These are phyloP conservation scores for Miniopterus natalensis DNA, from an alignment of 2,113 vertebrate genomes.

Conservation along the genomic window DNA sequence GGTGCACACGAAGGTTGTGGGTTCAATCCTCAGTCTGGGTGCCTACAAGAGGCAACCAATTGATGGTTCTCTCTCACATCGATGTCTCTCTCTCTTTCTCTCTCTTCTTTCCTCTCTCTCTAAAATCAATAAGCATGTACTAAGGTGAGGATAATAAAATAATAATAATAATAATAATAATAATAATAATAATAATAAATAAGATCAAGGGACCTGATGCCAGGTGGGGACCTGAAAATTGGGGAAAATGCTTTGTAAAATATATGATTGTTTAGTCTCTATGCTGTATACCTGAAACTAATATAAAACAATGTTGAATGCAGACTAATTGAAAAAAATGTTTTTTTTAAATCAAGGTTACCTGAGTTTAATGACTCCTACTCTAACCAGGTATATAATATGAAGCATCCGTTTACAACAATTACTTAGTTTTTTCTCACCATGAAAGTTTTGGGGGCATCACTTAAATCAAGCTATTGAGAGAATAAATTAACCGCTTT, in stretches of 20 bases:
- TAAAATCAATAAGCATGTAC: background rate
- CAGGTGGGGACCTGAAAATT: background rate
- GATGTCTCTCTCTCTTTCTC: too few relatives aligned
- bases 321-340: background rate
- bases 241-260: background rate
- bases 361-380: background rate
- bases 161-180: background rate
- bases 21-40: background rate
- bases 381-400: background rate
- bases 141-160: background rate
- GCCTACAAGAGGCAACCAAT: background rate
- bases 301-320: background rate
- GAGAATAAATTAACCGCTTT: background rate
- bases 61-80: background rate
- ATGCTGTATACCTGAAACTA: background rate
- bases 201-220: background rate
- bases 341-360: background rate
- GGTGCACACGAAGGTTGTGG: background rate
- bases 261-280: background rate
- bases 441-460: background rate
- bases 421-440: background rate
- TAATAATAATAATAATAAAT: background rate
- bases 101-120: background rate
- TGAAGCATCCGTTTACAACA: background rate
- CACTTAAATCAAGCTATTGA: background rate